Evolutionary conservation across 1,140 invertebrate species (phyloP).

Genomic region (Drosophila busckii): DNA sequence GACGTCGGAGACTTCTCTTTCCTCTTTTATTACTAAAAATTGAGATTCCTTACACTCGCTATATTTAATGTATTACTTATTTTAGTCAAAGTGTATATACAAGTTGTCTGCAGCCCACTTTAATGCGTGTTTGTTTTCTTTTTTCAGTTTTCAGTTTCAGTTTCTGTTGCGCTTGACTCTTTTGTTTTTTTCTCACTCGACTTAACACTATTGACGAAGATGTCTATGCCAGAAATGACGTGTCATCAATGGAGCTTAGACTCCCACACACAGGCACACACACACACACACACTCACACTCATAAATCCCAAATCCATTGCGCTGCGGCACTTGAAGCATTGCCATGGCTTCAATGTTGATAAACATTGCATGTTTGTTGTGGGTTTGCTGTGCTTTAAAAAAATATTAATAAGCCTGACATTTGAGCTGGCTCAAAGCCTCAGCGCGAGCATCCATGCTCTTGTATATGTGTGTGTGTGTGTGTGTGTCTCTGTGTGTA

Average conservation of each 20-base stretch:
- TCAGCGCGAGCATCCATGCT: conserved; percentile 11
- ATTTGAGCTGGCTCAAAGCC: conserved; percentile 47
- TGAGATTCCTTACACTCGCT: too few relatives aligned
- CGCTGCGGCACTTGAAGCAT: conserved; percentile 44
- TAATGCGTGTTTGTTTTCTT: too few relatives aligned
- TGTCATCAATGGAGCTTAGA: conserved; percentile 68
- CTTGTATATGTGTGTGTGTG: conserved; percentile 9
- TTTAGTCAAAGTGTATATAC: too few relatives aligned
- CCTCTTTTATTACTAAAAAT: too few relatives aligned
- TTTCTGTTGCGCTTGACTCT: neutral
- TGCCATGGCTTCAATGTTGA: conserved; percentile 33
- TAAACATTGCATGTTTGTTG: conserved; percentile 26
- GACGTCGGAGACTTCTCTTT: too few relatives aligned
- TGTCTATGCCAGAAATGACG: conserved; percentile 71
- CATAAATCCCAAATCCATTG: conserved; percentile 21
- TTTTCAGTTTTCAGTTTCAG: conserved; percentile 1
- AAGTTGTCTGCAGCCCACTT: too few relatives aligned
- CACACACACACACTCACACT: neutral
- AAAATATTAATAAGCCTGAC: conserved; percentile 70
- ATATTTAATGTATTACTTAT: too few relatives aligned
- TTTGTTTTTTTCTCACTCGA: conserved; percentile 44
- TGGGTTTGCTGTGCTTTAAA: conserved; percentile 8
- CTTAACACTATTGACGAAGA: conserved; percentile 74
- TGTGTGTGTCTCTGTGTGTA: conserved; percentile 36
- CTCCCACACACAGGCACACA: conserved; percentile 38